Base-by-base conservation (phyloP, 2,113 vertebrate species). In the Microcebus lehilahytsara region DNA sequence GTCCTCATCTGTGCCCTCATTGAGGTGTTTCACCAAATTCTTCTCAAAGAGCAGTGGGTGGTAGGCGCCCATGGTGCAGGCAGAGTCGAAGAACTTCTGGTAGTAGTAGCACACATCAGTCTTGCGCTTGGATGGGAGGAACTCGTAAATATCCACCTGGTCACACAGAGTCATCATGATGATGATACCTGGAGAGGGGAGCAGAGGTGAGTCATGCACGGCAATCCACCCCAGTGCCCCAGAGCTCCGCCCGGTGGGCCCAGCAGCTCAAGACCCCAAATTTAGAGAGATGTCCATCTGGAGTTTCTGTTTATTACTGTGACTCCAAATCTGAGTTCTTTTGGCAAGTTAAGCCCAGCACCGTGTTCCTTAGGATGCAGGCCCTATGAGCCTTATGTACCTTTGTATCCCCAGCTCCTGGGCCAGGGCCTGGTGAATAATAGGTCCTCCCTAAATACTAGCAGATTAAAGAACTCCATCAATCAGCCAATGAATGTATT, bases 21-120 rank as follows among this genome's bases (percentile, higher is more conserved):
- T 99, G 46, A 99, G 77, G 22, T 98, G 98, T 79, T 99, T 99
- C 85, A 99, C 98, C 97, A 99, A 49, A 75, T 99, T 99, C 66
- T 99, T 99, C 98, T 99, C 99, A 40, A 99, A 99, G 78, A 99
- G 97, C 37, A 99, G 98, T 0, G 99, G 99, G 91, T 99, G 99
- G 96, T 99, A 99, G 58, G 98, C 99, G 0, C 99, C 99, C 98
- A 99, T 94, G 0, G 99, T 99, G 91, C 99, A 99, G 58, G 99
- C 99, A 0, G 79, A 98, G 92, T 99, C 99, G 0, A 98, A 98
- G 42, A 98, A 98, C 88, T 85, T 98, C 95, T 99, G 98, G 96
- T 98, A 98, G 30, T 99, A 99, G 94, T 99, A 98, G 95, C 99
- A 99, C 74, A 99, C 49, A 6, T 99, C 98, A 0, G 99, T 99